Evolutionary conservation across 2,797 vertebrate species (phyloP).

Genomic region (Labeo calbasu): DNA sequence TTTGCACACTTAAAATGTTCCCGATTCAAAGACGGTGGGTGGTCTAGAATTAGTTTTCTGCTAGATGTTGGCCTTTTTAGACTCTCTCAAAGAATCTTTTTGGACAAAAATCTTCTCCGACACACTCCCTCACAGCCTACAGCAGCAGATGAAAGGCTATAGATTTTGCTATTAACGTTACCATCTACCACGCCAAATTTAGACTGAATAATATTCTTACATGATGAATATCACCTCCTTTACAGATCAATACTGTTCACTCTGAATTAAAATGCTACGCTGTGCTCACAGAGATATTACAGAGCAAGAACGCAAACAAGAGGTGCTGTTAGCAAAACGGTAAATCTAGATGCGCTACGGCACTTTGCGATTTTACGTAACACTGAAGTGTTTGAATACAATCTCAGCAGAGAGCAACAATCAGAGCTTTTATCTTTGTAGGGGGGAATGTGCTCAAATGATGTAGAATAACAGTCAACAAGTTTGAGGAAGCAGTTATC

Average conservation of each 20-base stretch:
- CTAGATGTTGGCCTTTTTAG: conserved; percentile 37
- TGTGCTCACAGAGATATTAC: conserved; percentile 11
- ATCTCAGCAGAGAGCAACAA: conserved; percentile 41
- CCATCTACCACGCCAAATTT: conserved; percentile 14
- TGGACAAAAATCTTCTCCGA: conserved; percentile 27
- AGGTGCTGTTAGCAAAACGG: conserved; percentile 41
- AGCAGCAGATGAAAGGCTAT: conserved; percentile 2
- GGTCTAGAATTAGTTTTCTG: conserved; percentile 45
- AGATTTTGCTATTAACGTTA: conserved; percentile 25
- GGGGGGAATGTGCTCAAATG: conserved; percentile 47
- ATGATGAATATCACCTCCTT: conserved; percentile 25
- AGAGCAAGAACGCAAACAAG: conserved; percentile 22
- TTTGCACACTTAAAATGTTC: conserved; percentile 45
- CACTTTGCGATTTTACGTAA: conserved; percentile 30
- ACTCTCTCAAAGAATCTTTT: conserved; percentile 26
- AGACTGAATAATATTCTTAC: conserved; percentile 3
- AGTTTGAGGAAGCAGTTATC: conserved; percentile 39
- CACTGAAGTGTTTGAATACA: conserved; percentile 45
- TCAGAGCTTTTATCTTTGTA: conserved; percentile 48
- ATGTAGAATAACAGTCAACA: conserved; percentile 47
- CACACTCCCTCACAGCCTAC: conserved; percentile 3
- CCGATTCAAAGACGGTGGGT: conserved; percentile 46
- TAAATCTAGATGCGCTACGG: conserved; percentile 22
- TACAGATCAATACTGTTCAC: conserved; percentile 10
- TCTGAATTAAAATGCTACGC: conserved; percentile 21